Base-by-base conservation (phyloP, 2,888 invertebrate species). In the Branchinecta sandiegonensis region DNA sequence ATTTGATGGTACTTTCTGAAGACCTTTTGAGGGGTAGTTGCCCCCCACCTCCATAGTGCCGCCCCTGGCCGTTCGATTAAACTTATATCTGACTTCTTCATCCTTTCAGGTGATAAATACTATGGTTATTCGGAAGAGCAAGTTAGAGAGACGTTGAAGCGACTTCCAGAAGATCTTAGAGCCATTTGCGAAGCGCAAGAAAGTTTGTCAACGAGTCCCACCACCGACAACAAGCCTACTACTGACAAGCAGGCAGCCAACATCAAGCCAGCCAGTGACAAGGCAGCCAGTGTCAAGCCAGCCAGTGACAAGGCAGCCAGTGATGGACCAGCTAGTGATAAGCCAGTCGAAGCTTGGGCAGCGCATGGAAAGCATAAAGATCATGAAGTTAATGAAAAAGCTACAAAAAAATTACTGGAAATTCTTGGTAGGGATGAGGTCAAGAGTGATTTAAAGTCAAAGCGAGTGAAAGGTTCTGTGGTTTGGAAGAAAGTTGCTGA, bases 271-370 rank as follows among this genome's bases (percentile, higher is more conserved):
- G 50, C 50, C 13, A 2, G 2, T 23, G 23, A 23, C 4, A 23
- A 23, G 23, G 2, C 50, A 50, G 50, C 50, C 2, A 50, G 50
- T n/a, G 50, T 3, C 50, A 50, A 50, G 4, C 50, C 50, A 50
- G 50, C 50, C 2, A 50, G 50, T n/a, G 50, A 50, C 50, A 50
- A 50, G 4, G 2, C 50, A 48, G 50, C 50, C 50, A 48, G 50
- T 48, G 50, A 48, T n/a, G n/a, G 50, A n/a, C 50, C 50, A 48
- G 50, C 50, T n/a, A 11, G 50, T 50, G 50, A 50, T 14, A 50
- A 3, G 50, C 50, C 50, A 50, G 50, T 50, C 50, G 50, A 50
- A 50, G 50, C 14, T 4, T 50, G 50, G 50, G 50, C 50, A 50
- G 50, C 50, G 2, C 50, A 50, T 4, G 50, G 50, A 13, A 50